phyloP scores from a whole-genome alignment of 2,888 invertebrate species.

The Sarcophaga rosellei region DNA sequence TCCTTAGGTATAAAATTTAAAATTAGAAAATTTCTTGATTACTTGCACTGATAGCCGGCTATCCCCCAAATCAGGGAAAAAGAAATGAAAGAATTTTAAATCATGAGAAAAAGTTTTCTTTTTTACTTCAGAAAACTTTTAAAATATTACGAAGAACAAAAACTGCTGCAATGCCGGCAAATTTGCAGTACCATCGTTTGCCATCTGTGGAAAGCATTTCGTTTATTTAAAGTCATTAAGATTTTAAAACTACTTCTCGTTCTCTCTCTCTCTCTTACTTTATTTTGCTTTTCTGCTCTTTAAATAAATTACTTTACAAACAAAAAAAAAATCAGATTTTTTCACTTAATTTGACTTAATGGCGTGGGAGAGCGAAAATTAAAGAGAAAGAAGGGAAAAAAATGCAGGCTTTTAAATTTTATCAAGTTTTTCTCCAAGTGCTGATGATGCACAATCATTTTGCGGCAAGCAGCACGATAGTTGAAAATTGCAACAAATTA shows the following conservation, averaged over 20 bases:
- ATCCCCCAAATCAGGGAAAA: too few species aligned
- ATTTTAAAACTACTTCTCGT: slow-evolving; percentile 2
- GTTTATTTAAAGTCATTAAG: slow-evolving; percentile 34
- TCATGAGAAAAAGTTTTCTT: too few species aligned
- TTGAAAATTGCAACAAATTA: slow-evolving; percentile 56
- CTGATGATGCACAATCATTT: slow-evolving; percentile 42
- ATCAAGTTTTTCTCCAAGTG: background rate
- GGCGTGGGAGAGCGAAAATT: background rate
- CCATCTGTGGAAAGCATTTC: background rate
- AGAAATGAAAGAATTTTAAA: too few species aligned
- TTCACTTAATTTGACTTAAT: slow-evolving; percentile 39
- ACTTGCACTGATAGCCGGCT: too few species aligned
- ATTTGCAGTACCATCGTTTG: background rate
- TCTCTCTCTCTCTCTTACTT: too few species aligned
- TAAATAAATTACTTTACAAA: too few species aligned
- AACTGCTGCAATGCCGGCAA: background rate
- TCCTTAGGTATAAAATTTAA: too few species aligned
- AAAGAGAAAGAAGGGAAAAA: background rate
- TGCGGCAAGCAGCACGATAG: slow-evolving; percentile 34
- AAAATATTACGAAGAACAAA: too few species aligned
- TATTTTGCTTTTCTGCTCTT: too few species aligned
- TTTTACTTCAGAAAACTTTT: too few species aligned
- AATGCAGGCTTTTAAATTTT: background rate
- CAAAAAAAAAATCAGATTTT: background rate
- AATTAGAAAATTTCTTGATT: too few species aligned